Conservation (phyloP, 2,888 invertebrate species). For the Habrosyne pyritoides region DNA sequence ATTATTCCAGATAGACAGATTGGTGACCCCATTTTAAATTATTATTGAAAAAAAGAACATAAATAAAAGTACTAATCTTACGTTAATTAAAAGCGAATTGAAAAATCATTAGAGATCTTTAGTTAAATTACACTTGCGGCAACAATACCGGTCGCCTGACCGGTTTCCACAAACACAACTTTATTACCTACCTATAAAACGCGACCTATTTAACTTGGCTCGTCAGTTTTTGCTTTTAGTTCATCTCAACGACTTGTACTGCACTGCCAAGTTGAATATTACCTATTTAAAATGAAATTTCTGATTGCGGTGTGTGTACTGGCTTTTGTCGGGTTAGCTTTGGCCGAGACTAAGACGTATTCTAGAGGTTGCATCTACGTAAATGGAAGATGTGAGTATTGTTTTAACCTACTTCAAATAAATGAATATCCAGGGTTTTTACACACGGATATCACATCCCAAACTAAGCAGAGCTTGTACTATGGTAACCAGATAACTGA, state of each 20-base stretch:
- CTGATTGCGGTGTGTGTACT: slow-evolving; percentile 27
- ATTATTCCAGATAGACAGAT: too few species aligned
- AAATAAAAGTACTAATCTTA: not conserved
- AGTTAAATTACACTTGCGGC: not conserved
- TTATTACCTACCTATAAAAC: slow-evolving; percentile 7
- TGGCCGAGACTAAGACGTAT: slow-evolving; percentile 27
- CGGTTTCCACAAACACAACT: not conserved
- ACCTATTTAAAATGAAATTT: slow-evolving; percentile 35
- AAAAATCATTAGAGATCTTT: not conserved
- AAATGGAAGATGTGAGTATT: slow-evolving; percentile 52
- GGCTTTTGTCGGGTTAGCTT: slow-evolving; percentile 28
- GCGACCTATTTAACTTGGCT: not conserved
- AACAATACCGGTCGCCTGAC: not conserved
- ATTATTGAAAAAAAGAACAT: not conserved
- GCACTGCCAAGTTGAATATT: slow-evolving; percentile 16
- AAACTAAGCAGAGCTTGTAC: too few species aligned
- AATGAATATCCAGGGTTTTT: too few species aligned
- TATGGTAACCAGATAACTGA: too few species aligned
- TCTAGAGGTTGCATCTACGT: slow-evolving; percentile 52
- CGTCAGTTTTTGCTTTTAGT: not conserved
- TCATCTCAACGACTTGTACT: slow-evolving; percentile 13
- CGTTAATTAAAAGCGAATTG: not conserved
- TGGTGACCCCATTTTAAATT: too few species aligned
- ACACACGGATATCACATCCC: too few species aligned
- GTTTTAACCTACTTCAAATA: not conserved